phyloP scores from a whole-genome alignment of 2,888 invertebrate genomes.

The Folsomia manolachei region DNA sequence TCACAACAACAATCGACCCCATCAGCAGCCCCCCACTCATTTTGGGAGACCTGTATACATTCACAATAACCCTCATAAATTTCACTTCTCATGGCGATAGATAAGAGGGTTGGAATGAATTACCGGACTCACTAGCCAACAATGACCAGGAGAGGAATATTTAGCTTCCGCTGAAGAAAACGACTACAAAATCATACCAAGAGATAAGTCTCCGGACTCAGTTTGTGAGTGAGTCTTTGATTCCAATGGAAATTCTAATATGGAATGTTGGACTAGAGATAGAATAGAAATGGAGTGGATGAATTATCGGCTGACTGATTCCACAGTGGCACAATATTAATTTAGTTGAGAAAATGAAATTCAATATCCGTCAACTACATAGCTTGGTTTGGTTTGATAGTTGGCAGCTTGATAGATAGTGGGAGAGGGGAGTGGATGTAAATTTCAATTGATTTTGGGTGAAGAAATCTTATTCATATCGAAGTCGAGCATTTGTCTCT shows the following conservation, averaged over 20 bases:
- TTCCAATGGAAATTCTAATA: too few species aligned
- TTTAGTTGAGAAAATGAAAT: background rate
- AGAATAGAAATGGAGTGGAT: too few species aligned
- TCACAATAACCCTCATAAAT: background rate
- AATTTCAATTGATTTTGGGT: background rate
- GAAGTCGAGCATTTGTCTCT: background rate
- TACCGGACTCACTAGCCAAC: too few species aligned
- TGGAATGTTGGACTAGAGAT: too few species aligned
- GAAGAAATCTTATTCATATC: background rate
- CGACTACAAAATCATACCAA: too few species aligned
- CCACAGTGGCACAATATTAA: background rate
- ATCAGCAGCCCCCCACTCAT: background rate
- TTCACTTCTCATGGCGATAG: constrained; percentile 18
- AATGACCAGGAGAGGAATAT: too few species aligned
- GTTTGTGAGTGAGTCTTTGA: too few species aligned
- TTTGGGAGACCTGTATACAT: constrained; percentile 1
- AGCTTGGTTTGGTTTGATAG: too few species aligned
- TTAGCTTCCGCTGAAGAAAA: too few species aligned
- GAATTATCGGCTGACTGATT: too few species aligned
- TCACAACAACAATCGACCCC: background rate
- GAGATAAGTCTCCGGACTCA: too few species aligned
- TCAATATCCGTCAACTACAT: background rate
- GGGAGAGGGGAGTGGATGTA: background rate
- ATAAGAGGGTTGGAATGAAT: background rate
- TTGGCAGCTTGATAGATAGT: too few species aligned